Evolutionary conservation across 2,888 invertebrate genomes (phyloP).

Genomic region (Arge pagana): DNA sequence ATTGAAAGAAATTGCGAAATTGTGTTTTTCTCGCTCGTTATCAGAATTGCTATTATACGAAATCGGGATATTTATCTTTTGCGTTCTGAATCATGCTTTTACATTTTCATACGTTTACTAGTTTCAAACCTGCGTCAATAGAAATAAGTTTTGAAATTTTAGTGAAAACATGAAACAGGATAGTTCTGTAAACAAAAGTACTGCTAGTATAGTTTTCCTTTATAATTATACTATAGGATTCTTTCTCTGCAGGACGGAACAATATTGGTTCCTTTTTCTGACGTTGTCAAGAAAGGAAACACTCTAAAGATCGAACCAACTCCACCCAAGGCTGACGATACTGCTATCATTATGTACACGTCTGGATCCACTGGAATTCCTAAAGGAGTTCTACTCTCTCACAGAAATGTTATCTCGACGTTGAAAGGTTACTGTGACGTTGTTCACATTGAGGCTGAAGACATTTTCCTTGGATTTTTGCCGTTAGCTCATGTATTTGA

Average conservation of each 20-base stretch:
- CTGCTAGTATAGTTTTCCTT: neutral
- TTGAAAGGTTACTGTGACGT: conserved; percentile 82
- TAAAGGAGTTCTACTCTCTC: conserved; percentile 85
- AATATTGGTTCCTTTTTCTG: conserved; percentile 73
- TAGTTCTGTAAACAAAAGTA: neutral
- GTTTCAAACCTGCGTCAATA: too few relatives aligned
- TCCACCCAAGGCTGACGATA: conserved; percentile 74
- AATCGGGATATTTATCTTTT: neutral
- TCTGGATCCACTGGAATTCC: conserved; percentile 96
- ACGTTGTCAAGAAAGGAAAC: conserved; percentile 67
- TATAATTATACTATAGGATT: neutral
- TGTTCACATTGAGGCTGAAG: conserved; percentile 71
- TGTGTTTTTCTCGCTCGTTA: neutral
- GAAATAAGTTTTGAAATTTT: too few relatives aligned
- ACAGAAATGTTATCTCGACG: conserved; percentile 80
- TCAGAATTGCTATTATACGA: too few relatives aligned
- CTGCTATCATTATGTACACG: conserved; percentile 98
- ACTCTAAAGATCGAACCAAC: conserved; percentile 46
- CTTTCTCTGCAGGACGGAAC: conserved; percentile 63
- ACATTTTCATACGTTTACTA: too few relatives aligned
- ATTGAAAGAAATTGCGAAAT: too few relatives aligned
- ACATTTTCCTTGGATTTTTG: conserved; percentile 91
- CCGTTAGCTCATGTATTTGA: conserved; percentile 98
- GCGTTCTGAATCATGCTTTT: neutral
- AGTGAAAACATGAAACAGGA: neutral